Evolutionary conservation across 2,113 vertebrate species (phyloP).

Genomic region (Rafetus swinhoei): DNA sequence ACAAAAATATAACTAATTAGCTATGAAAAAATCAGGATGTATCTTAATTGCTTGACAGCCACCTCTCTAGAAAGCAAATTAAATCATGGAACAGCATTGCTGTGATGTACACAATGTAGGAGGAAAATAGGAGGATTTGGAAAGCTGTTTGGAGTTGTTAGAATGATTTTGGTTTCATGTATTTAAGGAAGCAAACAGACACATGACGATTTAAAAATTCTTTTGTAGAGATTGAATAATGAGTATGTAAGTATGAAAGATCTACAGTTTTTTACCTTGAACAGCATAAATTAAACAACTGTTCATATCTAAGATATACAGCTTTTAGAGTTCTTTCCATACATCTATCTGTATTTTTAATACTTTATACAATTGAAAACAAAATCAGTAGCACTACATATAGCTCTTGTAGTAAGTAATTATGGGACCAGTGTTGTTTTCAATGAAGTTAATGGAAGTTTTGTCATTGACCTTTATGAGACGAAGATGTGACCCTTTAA

Average conservation of each 20-base stretch:
- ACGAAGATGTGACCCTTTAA: neutral
- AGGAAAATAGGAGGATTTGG: neutral
- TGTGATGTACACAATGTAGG: neutral
- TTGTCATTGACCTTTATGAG: neutral
- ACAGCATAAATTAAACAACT: slow-evolving; percentile 5
- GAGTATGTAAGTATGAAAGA: neutral
- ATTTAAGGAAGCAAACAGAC: neutral
- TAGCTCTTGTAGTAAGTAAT: neutral
- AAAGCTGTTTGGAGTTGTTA: neutral
- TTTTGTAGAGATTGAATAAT: neutral
- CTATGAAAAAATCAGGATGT: neutral
- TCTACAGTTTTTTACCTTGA: neutral
- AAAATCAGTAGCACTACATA: neutral
- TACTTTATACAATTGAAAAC: neutral
- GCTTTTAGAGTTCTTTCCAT: neutral
- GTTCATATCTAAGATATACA: neutral
- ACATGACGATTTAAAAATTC: neutral
- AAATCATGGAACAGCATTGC: slow-evolving; percentile 4
- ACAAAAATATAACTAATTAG: slow-evolving; percentile 36
- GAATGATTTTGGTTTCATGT: neutral
- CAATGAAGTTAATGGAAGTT: neutral
- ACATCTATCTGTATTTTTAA: neutral
- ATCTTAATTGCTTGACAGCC: slow-evolving; percentile 48
- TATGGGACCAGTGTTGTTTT: neutral
- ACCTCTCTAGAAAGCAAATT: slow-evolving; percentile 23